Evolutionary conservation across 1,140 invertebrate genomes (phyloP).

Genomic region (Drosophila parabipectinata): DNA sequence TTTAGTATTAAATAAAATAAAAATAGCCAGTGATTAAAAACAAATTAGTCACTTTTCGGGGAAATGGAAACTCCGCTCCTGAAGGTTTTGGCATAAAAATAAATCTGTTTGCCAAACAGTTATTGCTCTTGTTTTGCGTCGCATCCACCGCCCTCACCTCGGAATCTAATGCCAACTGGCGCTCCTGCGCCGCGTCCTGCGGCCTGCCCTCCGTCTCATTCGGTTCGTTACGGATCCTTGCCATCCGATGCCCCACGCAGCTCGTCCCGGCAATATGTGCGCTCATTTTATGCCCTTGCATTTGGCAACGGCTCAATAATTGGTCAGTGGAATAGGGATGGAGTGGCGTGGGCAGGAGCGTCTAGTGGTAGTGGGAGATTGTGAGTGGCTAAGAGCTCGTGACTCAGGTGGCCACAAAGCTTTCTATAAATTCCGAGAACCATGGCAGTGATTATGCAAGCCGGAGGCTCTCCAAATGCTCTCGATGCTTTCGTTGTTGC

Average conservation of each 20-base stretch:
- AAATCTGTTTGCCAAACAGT: constrained; percentile 82
- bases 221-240: constrained; percentile 10
- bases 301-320: constrained; percentile 78
- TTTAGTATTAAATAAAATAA: background rate
- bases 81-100: constrained; percentile 52
- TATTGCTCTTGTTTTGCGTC: constrained; percentile 74
- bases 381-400: constrained; percentile 6
- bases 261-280: constrained; percentile 64
- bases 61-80: constrained; percentile 36
- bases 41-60: background rate
- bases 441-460: constrained; percentile 76
- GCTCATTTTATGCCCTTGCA: constrained; percentile 69
- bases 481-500: constrained; percentile 1
- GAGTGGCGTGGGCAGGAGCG: background rate
- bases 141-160: constrained; percentile 25
- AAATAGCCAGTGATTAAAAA: background rate
- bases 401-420: constrained; percentile 74
- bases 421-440: constrained; percentile 74
- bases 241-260: constrained; percentile 37
- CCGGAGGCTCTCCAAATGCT: constrained; percentile 21
- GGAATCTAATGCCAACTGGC: constrained; percentile 39
- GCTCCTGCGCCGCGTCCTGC: background rate
- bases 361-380: background rate
- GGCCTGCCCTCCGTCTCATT: constrained; percentile 12
- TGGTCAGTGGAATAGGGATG: constrained; percentile 40